Evolutionary conservation across 2,888 invertebrate genomes (phyloP).

Genomic region (Nomada flava): DNA sequence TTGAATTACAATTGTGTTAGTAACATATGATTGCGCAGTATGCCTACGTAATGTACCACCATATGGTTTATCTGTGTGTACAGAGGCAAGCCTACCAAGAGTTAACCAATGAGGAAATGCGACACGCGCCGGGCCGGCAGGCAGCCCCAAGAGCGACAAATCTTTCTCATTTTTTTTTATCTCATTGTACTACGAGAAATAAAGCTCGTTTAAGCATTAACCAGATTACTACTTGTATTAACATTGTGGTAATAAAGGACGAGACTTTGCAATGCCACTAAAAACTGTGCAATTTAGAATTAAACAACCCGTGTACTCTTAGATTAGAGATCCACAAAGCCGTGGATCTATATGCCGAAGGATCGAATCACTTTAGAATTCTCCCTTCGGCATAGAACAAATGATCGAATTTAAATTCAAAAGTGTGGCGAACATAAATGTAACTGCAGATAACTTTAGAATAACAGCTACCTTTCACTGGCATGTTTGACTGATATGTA

Average conservation of each 20-base stretch:
- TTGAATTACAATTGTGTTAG: not conserved
- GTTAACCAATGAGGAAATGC: slow-evolving; percentile 44
- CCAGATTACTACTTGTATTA: slow-evolving; percentile 28
- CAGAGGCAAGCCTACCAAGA: slow-evolving; percentile 54
- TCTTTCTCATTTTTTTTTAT: slow-evolving; percentile 11
- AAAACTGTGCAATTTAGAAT: not conserved
- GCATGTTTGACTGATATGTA: not conserved
- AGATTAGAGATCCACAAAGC: too few relatives aligned
- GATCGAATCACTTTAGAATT: not conserved
- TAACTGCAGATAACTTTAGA: not conserved
- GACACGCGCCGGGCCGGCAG: slow-evolving; percentile 46
- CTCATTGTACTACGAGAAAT: slow-evolving; percentile 8
- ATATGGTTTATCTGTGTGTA: slow-evolving; percentile 84
- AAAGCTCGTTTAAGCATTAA: slow-evolving; percentile 31
- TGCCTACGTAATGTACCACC: slow-evolving; percentile 17
- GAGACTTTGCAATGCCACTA: not conserved
- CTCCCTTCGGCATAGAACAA: not conserved
- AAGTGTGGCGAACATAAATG: not conserved
- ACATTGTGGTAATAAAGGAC: not conserved
- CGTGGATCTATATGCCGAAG: not conserved
- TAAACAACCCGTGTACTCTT: not conserved
- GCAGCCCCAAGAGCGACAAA: slow-evolving; percentile 24
- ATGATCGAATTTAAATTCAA: slow-evolving; percentile 1
- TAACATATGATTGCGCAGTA: slow-evolving; percentile 6
- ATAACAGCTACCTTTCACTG: not conserved